Evolutionary conservation across 2,113 vertebrate species (phyloP).

Genomic region (Hypocryptadius cinnamomeus): DNA sequence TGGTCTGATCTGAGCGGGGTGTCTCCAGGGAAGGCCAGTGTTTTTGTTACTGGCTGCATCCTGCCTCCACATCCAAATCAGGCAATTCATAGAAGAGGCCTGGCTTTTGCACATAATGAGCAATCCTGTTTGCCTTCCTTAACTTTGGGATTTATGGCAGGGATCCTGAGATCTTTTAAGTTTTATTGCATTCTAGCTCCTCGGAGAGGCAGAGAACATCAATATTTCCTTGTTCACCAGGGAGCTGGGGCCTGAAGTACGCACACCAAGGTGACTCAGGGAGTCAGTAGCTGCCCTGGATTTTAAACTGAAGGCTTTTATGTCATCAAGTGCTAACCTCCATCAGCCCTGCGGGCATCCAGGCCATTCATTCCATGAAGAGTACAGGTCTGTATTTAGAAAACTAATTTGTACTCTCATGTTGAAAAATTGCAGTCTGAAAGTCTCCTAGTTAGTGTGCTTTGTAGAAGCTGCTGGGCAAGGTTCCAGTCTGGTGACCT

Average conservation of each 20-base stretch:
- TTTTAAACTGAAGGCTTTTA: neutral
- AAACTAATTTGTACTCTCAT: slow-evolving; percentile 34
- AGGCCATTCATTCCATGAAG: slow-evolving; percentile 19
- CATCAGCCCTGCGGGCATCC: neutral
- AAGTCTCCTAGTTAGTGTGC: neutral
- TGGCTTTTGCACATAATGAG: neutral
- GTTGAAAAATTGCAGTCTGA: slow-evolving; percentile 10
- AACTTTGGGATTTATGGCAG: neutral
- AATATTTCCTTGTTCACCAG: accelerated
- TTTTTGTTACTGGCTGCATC: neutral
- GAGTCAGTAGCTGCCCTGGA: slow-evolving; percentile 14
- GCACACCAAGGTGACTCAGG: slow-evolving; percentile 1
- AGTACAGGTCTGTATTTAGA: slow-evolving; percentile 29
- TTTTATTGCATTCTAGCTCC: neutral
- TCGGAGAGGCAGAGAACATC: neutral
- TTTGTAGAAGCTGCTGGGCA: neutral
- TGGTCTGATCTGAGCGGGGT: accelerated
- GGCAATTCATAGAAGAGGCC: neutral
- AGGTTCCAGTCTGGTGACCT: slow-evolving; percentile 1
- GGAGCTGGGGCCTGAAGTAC: neutral
- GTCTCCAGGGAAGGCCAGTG: neutral
- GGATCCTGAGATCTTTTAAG: neutral
- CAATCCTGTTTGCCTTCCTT: neutral
- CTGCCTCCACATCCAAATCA: neutral
- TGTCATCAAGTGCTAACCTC: neutral